A percentile compares a stretch with the other conserved stretches of the same genome.
These are phyloP conservation scores for Girardinichthys multiradiatus DNA, from an alignment of 2,113 vertebrate species.

Conservation along the genomic window DNA sequence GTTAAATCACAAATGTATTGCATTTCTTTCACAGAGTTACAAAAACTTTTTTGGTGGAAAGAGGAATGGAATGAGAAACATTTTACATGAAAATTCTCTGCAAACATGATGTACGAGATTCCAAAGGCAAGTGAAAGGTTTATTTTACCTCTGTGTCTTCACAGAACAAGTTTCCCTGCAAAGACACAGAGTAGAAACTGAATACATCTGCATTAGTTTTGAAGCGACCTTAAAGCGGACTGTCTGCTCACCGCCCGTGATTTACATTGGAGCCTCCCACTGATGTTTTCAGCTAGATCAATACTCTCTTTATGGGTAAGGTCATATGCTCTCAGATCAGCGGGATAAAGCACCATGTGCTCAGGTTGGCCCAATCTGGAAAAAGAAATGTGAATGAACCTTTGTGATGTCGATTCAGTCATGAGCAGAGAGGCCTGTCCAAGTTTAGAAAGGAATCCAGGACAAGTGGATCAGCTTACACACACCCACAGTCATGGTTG, in stretches of 20 bases:
- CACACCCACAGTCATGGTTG: constrained; percentile 1
- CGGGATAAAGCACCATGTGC: constrained; percentile 34
- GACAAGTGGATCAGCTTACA: constrained; percentile 73
- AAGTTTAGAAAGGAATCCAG: constrained; percentile 81
- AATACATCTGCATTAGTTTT: neutral
- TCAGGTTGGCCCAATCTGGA: neutral
- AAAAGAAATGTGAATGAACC: constrained; percentile 15
- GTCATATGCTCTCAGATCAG: constrained; percentile 11
- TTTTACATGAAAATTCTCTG: neutral
- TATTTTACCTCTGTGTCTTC: neutral
- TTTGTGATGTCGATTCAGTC: constrained; percentile 35
- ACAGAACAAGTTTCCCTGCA: neutral
- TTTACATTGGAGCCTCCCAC: neutral
- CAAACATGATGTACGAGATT: neutral
- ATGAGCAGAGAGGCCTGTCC: constrained; percentile 51
- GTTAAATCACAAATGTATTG: neutral
- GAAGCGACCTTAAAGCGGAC: constrained; percentile 29
- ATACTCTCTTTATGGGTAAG: constrained; percentile 21
- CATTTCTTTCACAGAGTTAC: neutral
- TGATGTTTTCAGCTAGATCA: constrained; percentile 26
- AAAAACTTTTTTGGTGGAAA: neutral
- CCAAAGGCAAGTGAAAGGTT: neutral
- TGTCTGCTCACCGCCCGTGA: constrained; percentile 9
- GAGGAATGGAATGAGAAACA: neutral
- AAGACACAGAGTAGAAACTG: neutral